Evolutionary conservation across 2,113 vertebrate genomes (phyloP).

Genomic region (Cheirogaleus medius): DNA sequence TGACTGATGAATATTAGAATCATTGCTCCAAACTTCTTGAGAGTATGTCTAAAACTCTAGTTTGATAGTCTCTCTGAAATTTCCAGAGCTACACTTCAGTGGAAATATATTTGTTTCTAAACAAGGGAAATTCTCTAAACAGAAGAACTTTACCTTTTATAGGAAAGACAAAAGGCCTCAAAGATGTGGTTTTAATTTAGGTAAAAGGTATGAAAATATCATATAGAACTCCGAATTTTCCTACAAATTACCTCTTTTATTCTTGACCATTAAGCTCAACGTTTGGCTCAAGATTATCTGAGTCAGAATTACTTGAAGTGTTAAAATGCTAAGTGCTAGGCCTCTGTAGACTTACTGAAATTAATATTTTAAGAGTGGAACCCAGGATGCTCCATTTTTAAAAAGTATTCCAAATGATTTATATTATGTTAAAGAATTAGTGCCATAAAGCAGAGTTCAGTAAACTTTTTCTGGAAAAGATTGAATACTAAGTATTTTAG

Average conservation of each 20-base stretch:
- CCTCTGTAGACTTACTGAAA: neutral
- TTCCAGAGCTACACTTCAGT: neutral
- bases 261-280: neutral
- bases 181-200: conserved; percentile 26
- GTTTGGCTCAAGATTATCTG: neutral
- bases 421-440: neutral
- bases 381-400: neutral
- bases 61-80: conserved; percentile 27
- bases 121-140: neutral
- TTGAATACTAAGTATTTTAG: neutral
- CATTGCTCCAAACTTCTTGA: neutral
- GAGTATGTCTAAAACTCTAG: neutral
- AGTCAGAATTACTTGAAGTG: neutral
- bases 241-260: neutral
- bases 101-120: conserved; percentile 4
- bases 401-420: neutral
- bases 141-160: conserved; percentile 15
- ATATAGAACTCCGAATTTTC: neutral
- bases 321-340: neutral
- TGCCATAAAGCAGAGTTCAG: neutral
- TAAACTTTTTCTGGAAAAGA: neutral
- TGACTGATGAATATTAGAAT: neutral
- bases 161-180: neutral
- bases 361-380: neutral
- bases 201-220: neutral